Percentiles rank a stretch among this genome's conserved stretches.
Evolutionary conservation across 2,113 vertebrate genomes (phyloP).

Genomic region (Cettia cetti): DNA sequence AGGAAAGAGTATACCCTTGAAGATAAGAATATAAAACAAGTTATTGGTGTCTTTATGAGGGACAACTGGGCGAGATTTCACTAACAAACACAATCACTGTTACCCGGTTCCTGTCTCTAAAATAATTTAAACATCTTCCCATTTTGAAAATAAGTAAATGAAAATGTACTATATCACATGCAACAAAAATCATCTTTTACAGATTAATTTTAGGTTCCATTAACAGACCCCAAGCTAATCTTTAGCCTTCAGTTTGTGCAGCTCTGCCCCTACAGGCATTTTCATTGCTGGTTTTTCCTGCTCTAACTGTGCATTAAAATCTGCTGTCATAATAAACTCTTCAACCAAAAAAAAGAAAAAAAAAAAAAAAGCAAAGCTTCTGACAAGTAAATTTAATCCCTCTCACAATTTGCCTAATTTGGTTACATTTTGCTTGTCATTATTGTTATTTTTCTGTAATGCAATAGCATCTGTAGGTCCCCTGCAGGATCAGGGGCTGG

Average conservation of each 20-base stretch:
- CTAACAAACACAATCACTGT: background rate
- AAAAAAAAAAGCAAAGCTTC: background rate
- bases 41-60: background rate
- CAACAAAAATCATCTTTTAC: background rate
- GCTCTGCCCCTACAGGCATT: background rate
- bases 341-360: background rate
- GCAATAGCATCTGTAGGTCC: background rate
- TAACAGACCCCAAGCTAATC: background rate
- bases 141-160: background rate
- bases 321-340: background rate
- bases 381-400: background rate
- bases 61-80: background rate
- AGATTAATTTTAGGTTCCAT: background rate
- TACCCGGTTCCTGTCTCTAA: background rate
- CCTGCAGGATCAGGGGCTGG: background rate
- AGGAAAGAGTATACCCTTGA: background rate
- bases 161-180: accelerated
- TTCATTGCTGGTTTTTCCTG: background rate
- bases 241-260: background rate
- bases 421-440: background rate
- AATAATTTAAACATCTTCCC: background rate
- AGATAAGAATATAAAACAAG: background rate
- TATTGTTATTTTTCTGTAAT: constrained; percentile 13
- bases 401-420: background rate
- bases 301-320: background rate